Percentiles rank a stretch among this genome's conserved stretches.
phyloP scores from a whole-genome alignment of 2,888 invertebrate genomes.

The Eilema griseolum region DNA sequence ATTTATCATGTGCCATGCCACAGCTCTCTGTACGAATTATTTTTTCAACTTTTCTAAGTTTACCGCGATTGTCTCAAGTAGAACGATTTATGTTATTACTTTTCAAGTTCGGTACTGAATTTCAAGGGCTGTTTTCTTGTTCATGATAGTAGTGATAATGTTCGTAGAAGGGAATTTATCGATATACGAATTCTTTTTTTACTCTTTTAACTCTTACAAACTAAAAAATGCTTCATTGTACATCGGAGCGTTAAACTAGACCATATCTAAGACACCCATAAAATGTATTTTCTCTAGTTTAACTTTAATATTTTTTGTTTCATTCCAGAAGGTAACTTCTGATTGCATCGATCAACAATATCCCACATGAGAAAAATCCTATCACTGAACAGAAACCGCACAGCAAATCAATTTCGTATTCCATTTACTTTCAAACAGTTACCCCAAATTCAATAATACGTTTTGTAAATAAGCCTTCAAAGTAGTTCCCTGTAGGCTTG shows the following conservation, averaged over 20 bases:
- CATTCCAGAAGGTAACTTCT: background rate
- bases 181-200: background rate
- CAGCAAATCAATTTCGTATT: slow-evolving; percentile 14
- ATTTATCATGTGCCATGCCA: slow-evolving; percentile 36
- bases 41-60: slow-evolving; percentile 41
- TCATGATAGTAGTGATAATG: background rate
- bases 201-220: too few relatives aligned
- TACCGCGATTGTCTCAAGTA: slow-evolving; percentile 32
- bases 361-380: background rate
- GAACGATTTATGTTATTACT: slow-evolving; percentile 34
- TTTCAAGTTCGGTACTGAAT: background rate
- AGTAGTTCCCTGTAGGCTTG: slow-evolving; percentile 14
- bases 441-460: slow-evolving; percentile 15
- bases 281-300: too few relatives aligned
- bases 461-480: slow-evolving; percentile 22
- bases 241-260: too few relatives aligned
- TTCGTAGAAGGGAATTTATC: background rate
- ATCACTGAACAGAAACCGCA: background rate
- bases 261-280: too few relatives aligned
- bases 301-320: too few relatives aligned
- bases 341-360: background rate
- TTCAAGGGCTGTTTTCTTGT: background rate
- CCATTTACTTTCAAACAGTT: slow-evolving; percentile 16
- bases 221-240: too few relatives aligned
- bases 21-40: slow-evolving; percentile 37